Conservation (phyloP, 2,888 invertebrate species). For the Melangyna quadrimaculata region DNA sequence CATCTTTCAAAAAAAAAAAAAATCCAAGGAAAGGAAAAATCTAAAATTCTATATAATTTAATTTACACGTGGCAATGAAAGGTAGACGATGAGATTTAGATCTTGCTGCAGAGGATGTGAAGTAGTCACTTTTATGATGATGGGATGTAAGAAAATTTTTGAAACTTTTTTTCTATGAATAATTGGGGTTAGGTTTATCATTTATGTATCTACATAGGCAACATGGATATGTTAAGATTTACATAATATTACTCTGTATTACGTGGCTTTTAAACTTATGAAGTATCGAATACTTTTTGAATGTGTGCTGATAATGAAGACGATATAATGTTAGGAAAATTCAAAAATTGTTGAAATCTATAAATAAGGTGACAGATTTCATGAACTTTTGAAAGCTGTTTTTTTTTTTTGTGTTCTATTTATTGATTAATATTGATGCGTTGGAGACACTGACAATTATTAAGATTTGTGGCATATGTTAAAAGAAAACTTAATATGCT, state of each 20-base stretch:
- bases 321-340: no score
- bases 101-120: neutral
- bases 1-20: neutral
- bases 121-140: neutral
- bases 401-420: no score
- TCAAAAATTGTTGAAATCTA: no score
- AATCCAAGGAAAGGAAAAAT: neutral
- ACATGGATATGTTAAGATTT: neutral
- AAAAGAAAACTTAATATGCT: no score
- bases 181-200: neutral
- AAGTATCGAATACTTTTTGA: neutral
- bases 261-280: neutral
- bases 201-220: neutral
- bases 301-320: neutral
- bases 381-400: no score
- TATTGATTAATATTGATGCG: no score
- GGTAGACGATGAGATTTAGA: neutral
- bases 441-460: no score
- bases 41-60: conserved; percentile 15
- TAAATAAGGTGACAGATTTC: no score
- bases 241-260: neutral
- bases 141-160: neutral
- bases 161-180: neutral
- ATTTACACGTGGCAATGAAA: conserved; percentile 19
- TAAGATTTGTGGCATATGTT: no score